Conservation (phyloP, 2,888 invertebrate genomes). For the Poecilus cupreus region DNA sequence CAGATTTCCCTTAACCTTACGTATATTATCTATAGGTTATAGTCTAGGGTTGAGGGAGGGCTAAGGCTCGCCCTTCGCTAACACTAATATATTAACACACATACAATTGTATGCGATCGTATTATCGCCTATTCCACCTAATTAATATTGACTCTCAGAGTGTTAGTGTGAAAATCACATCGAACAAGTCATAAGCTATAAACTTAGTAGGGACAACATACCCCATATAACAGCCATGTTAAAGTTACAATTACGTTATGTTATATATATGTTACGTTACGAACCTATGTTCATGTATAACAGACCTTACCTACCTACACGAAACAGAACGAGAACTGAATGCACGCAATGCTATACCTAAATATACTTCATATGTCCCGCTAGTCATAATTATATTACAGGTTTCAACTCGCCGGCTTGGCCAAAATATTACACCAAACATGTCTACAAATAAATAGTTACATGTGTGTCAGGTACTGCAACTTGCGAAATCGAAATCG, state of each 20-base stretch:
- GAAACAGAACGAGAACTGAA: not conserved
- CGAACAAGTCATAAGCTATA: conserved; percentile 60
- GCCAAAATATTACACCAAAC: conserved; percentile 55
- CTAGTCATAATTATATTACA: conserved; percentile 18
- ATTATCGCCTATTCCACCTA: conserved; percentile 58
- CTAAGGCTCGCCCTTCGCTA: conserved; percentile 42
- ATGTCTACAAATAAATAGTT: conserved; percentile 47
- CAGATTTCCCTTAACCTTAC: conserved; percentile 57
- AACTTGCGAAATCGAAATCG: conserved; percentile 13
- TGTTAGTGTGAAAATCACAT: conserved; percentile 60
- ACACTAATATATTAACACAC: conserved; percentile 58
- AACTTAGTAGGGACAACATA: conserved; percentile 58
- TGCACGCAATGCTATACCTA: not conserved
- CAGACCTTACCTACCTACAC: conserved; percentile 17
- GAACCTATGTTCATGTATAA: conserved; percentile 39
- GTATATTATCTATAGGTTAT: conserved; percentile 54
- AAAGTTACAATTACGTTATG: conserved; percentile 56
- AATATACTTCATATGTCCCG: not conserved
- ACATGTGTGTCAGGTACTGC: conserved; percentile 48
- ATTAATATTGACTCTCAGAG: conserved; percentile 59
- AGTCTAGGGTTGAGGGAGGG: conserved; percentile 52
- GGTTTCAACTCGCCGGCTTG: not conserved
- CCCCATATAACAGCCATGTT: conserved; percentile 59
- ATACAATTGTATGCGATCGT: conserved; percentile 58
- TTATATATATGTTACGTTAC: conserved; percentile 41